These are phyloP conservation scores for Lerista edwardsae DNA, from an alignment of 2,797 vertebrate genomes.

Conservation along the genomic window DNA sequence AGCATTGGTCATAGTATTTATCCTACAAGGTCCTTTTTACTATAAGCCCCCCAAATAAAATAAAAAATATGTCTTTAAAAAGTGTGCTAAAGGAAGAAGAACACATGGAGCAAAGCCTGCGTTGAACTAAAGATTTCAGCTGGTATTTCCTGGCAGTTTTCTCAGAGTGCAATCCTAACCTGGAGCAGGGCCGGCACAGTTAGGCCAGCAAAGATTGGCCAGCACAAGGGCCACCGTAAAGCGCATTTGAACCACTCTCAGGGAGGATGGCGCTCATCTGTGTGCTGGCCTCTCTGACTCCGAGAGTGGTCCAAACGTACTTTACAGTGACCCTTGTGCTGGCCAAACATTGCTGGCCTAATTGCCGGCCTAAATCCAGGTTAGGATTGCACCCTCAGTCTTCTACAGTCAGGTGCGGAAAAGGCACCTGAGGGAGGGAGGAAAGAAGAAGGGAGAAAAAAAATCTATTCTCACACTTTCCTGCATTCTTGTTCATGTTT, in stretches of 20 bases:
- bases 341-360: too few relatives aligned
- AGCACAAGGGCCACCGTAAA: too few relatives aligned
- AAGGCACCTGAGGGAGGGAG: not conserved
- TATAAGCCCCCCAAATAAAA: not conserved
- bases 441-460: too few relatives aligned
- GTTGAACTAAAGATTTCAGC: not conserved
- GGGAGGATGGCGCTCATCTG: too few relatives aligned
- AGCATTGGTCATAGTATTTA: conserved; percentile 1
- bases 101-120: not conserved
- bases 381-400: too few relatives aligned
- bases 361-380: too few relatives aligned
- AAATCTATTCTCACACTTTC: not conserved
- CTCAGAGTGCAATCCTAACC: not conserved
- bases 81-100: not conserved
- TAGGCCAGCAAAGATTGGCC: too few relatives aligned
- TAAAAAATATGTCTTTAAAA: not conserved
- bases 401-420: not conserved
- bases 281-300: too few relatives aligned
- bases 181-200: too few relatives aligned
- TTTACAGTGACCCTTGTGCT: too few relatives aligned
- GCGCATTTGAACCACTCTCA: too few relatives aligned
- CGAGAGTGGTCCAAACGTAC: too few relatives aligned
- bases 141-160: not conserved
- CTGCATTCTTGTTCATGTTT: not conserved
- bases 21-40: not conserved